Evolutionary conservation across 2,113 vertebrate genomes (phyloP), one percentile per base, ranked within the genome.

Genomic region (Pterocles orientalis): DNA sequence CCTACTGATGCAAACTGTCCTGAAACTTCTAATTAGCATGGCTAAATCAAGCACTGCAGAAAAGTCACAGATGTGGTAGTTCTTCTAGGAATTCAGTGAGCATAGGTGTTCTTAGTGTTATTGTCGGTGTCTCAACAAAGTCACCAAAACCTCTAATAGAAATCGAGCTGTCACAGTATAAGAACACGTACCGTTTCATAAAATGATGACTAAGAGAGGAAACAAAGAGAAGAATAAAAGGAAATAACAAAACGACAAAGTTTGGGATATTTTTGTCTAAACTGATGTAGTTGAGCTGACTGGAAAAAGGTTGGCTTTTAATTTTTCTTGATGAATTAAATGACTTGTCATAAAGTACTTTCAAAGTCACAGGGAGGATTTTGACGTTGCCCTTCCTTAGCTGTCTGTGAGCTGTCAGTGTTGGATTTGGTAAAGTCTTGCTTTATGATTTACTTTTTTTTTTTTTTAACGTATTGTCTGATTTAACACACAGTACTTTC

Each of bases 41-140:
- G 54, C n/a, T 50, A 2, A 23, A n/a, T 34, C 15, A 31, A 64
- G 3, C 10, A 34, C 48, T 54, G 31, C 0, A 0, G n/a, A 57
- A 48, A 11, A 54, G 53, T 13, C n/a, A 76, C 57, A 53, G 39
- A n/a, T n/a, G 7, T 17, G 23, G 47, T 10, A 19, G 14, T 29
- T 45, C 19, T 34, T 60, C 23, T 24, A 34, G 69, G 64, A 64
- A 33, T 29, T 45, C 2, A 2, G 1, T 5, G 11, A 78, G 24
- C 24, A 4, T 10, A 39, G n/a, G 26, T 3, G 4, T 61, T 25
- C 41, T 71, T 3, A 9, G 18, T 50, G 18, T 50, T 66, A 9
- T 39, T 79, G 75, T 15, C 56, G 33, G 18, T 31, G 57, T 57
- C 62, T 51, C 56, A 56, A 36, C 34, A 56, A 79, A 77, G 66